Conservation (phyloP, 2,888 invertebrate genomes). For the Creontiades dilutus region DNA sequence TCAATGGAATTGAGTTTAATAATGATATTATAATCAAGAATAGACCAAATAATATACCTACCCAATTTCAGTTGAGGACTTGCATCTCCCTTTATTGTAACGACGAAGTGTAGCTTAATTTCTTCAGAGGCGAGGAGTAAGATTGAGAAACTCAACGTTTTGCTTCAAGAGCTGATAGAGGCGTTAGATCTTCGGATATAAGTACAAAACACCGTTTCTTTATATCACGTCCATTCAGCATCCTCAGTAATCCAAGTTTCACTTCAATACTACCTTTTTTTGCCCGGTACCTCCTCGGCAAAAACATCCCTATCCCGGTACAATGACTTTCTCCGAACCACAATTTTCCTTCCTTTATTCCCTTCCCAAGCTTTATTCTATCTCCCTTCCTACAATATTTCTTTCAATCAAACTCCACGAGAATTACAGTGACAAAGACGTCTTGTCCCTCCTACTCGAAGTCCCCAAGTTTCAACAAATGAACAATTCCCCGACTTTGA, state of each 20-base stretch:
- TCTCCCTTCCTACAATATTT: constrained; percentile 53
- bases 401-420: constrained; percentile 56
- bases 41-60: too few species aligned
- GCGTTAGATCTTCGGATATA: background rate
- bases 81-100: too few species aligned
- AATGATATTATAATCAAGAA: too few species aligned
- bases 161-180: constrained; percentile 18
- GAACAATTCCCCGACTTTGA: constrained; percentile 6
- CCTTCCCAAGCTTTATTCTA: background rate
- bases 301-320: constrained; percentile 5
- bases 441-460: background rate
- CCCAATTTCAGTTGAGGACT: too few species aligned
- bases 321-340: constrained; percentile 38
- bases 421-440: constrained; percentile 58
- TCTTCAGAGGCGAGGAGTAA: too few species aligned
- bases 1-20: too few species aligned
- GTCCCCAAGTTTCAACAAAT: constrained; percentile 37
- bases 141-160: background rate
- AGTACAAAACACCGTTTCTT: constrained; percentile 6
- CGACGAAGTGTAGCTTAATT: too few species aligned
- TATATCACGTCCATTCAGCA: constrained; percentile 30
- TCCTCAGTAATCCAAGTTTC: constrained; percentile 4
- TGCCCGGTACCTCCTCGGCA: background rate
- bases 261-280: background rate
- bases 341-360: constrained; percentile 30